Evolutionary conservation across 2,113 vertebrate genomes (phyloP).

Genomic region (Pogona vitticeps): DNA sequence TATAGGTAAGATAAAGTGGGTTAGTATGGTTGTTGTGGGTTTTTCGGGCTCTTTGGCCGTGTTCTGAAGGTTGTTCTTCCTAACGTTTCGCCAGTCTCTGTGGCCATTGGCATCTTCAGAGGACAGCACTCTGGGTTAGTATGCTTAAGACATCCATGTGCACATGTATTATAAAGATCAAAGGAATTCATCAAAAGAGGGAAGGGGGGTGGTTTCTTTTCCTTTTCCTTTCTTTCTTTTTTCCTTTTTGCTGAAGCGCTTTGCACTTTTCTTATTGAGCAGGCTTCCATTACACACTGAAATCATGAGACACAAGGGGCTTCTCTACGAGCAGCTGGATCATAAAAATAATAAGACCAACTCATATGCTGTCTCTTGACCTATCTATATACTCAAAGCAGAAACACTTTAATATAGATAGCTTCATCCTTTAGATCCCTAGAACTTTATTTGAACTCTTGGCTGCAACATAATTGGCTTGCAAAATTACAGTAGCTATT

Average conservation of each 20-base stretch:
- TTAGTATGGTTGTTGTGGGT: too few relatives aligned
- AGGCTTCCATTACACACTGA: conserved; percentile 63
- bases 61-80: too few relatives aligned
- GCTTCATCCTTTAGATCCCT: conserved; percentile 74
- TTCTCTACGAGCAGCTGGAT: conserved; percentile 70
- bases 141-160: neutral
- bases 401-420: conserved; percentile 75
- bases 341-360: conserved; percentile 74
- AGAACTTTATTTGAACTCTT: conserved; percentile 82
- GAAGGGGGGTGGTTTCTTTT: neutral
- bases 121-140: too few relatives aligned
- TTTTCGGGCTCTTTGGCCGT: too few relatives aligned
- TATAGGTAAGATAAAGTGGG: neutral
- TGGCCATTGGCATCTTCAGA: too few relatives aligned
- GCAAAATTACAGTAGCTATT: conserved; percentile 76
- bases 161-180: conserved; percentile 51
- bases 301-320: conserved; percentile 65
- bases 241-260: neutral
- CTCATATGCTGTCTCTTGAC: conserved; percentile 72
- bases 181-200: conserved; percentile 1
- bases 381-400: conserved; percentile 72
- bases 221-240: neutral
- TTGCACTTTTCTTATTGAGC: conserved; percentile 48
- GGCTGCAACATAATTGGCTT: conserved; percentile 72
- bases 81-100: too few relatives aligned